A percentile compares a stretch with the other conserved stretches of the same genome.
Evolutionary conservation across 2,888 invertebrate genomes (phyloP).

Genomic region (Bellardia pandia): DNA sequence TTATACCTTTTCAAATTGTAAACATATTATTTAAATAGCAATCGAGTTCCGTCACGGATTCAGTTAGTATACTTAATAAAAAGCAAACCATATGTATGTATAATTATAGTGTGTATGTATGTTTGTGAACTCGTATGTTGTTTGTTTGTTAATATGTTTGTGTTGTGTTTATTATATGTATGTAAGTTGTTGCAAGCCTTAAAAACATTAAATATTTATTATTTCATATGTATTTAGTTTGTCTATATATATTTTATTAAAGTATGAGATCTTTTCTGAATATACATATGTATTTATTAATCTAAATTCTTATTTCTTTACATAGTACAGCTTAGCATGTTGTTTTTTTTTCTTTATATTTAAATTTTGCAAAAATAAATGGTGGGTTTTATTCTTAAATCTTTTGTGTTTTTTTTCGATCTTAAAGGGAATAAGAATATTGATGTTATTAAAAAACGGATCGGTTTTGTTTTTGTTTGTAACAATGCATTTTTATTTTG

Average conservation of each 20-base stretch:
- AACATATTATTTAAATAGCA: too few species aligned
- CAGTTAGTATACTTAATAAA: too few species aligned
- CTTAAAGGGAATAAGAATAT: constrained; percentile 25
- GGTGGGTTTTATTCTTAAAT: constrained; percentile 61
- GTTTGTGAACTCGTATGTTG: constrained; percentile 31
- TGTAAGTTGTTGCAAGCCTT: constrained; percentile 50
- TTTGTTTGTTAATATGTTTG: constrained; percentile 12
- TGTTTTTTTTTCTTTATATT: constrained; percentile 35
- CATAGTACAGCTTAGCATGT: constrained; percentile 57
- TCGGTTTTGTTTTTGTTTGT: constrained; percentile 39
- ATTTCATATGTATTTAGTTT: constrained; percentile 21
- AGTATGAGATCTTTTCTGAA: constrained; percentile 24
- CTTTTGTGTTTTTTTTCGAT: not conserved
- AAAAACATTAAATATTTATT: constrained; percentile 42
- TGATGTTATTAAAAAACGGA: constrained; percentile 46
- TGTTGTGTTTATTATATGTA: constrained; percentile 34
- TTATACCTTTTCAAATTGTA: too few species aligned
- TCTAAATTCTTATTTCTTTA: constrained; percentile 39
- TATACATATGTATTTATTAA: constrained; percentile 27
- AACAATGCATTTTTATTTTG: constrained; percentile 32
- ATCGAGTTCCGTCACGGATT: too few species aligned
- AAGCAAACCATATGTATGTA: constrained; percentile 15
- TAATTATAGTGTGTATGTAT: constrained; percentile 12
- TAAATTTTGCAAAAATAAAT: constrained; percentile 65
- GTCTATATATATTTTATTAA: constrained; percentile 47